These are phyloP conservation scores for Eugnorisma glareosa DNA, from an alignment of 2,888 invertebrate species.

Conservation along the genomic window DNA sequence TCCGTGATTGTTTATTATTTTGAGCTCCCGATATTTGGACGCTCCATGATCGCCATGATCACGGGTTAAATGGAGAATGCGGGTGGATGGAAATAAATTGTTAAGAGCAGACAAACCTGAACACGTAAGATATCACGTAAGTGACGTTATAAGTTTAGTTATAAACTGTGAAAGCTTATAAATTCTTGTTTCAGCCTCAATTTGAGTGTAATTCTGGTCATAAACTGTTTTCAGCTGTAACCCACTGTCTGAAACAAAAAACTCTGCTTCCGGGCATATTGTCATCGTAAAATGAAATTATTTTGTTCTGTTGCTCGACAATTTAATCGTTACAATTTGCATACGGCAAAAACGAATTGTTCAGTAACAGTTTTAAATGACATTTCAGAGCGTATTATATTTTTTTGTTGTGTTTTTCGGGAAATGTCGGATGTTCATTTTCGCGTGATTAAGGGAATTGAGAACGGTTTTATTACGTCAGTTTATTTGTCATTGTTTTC, in stretches of 20 bases:
- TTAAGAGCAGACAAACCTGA: no score
- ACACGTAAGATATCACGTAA: no score
- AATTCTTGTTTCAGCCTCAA: background rate
- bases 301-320: conserved; percentile 55
- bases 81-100: no score
- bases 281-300: conserved; percentile 51
- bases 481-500: background rate
- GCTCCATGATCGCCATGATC: no score
- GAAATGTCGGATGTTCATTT: conserved; percentile 31
- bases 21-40: no score
- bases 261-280: conserved; percentile 40
- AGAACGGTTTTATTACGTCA: conserved; percentile 9
- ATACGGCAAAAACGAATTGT: conserved; percentile 54
- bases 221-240: conserved; percentile 36
- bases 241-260: conserved; percentile 24
- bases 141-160: no score
- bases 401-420: conserved; percentile 38
- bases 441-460: conserved; percentile 1
- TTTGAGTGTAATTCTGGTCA: background rate
- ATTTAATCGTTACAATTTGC: conserved; percentile 62
- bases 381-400: conserved; percentile 38
- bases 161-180: no score
- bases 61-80: no score
- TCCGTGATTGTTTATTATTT: no score
- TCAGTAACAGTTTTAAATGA: conserved; percentile 62